Evolutionary conservation across 2,113 vertebrate genomes (phyloP).

Genomic region (Ceyx margarethae): DNA sequence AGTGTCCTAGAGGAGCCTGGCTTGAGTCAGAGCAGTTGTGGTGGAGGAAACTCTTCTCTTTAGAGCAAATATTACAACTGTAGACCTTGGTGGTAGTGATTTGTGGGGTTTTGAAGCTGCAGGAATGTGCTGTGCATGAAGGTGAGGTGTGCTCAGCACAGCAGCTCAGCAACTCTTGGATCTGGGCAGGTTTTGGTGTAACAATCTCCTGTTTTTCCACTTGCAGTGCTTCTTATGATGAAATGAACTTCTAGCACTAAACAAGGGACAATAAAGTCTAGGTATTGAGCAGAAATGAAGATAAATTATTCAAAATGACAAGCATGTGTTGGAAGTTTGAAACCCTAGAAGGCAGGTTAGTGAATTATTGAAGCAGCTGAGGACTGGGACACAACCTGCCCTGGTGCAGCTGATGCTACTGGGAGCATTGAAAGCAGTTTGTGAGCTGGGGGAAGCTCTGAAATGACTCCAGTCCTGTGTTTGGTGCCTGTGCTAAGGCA

Average conservation of each 20-base stretch:
- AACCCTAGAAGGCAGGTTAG: neutral
- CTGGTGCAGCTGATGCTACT: no score
- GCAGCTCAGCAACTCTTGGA: neutral
- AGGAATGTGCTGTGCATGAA: rapidly evolving
- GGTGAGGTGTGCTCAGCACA: neutral
- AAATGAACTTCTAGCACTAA: neutral
- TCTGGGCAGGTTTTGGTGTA: neutral
- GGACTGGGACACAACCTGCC: neutral
- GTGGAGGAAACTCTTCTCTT: neutral
- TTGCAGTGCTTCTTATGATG: neutral
- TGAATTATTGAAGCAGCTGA: neutral
- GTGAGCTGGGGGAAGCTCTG: no score
- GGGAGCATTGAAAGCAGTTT: rapidly evolving
- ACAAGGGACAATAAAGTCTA: rapidly evolving
- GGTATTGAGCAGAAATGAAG: neutral
- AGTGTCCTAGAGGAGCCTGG: neutral
- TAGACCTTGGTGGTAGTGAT: neutral
- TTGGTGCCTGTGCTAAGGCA: neutral
- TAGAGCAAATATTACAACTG: neutral
- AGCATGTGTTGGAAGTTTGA: neutral
- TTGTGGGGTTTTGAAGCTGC: neutral
- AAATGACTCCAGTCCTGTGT: no score
- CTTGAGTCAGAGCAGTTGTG: neutral
- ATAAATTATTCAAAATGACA: neutral
- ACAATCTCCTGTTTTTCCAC: neutral